Evolutionary conservation across 1,140 invertebrate genomes (phyloP).

Genomic region (Euborellia annulipes): DNA sequence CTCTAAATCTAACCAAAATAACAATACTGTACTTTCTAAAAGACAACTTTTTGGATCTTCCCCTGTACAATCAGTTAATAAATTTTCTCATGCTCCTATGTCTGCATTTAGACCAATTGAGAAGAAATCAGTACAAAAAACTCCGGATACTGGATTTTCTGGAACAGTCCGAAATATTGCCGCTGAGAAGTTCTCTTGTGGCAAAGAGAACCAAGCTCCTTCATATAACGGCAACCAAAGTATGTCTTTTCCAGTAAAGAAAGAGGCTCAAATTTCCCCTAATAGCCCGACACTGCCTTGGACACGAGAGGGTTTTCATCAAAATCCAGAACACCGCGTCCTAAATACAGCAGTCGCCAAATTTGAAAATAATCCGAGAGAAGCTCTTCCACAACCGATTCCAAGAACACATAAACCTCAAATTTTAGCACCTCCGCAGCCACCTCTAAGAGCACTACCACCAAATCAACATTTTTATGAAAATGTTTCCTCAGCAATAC

Average conservation of each 20-base stretch:
- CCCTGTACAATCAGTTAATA: constrained; percentile 22
- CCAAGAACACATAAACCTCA: background rate
- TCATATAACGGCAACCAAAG: no score
- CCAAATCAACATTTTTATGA: no score
- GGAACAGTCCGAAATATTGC: constrained; percentile 21
- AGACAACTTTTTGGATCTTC: constrained; percentile 16
- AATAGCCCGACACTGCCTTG: constrained; percentile 12
- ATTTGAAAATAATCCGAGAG: constrained; percentile 10
- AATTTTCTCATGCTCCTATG: constrained; percentile 50
- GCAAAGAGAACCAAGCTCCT: no score
- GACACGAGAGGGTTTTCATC: constrained; percentile 7
- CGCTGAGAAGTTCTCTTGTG: constrained; percentile 16
- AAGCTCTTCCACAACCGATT: constrained; percentile 8
- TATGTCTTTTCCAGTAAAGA: no score
- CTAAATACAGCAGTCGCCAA: constrained; percentile 9
- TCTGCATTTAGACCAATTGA: constrained; percentile 47
- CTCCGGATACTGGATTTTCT: background rate
- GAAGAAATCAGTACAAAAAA: constrained; percentile 23
- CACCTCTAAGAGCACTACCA: background rate
- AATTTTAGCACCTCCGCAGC: background rate
- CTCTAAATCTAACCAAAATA: background rate
- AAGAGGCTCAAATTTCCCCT: constrained; percentile 4
- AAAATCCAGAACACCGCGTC: background rate
- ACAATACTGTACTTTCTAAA: constrained; percentile 12
- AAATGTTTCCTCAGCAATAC: no score